phyloP scores from a whole-genome alignment of 1,140 invertebrate species.

The Caenorhabditis elegans region WBcel235 BX284605.5:5736501-5737000 shows the following conservation, averaged over 20 bases:
- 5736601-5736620: slow-evolving; percentile 5
- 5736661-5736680: background rate
- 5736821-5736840: no score
- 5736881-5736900: no score
- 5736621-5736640: background rate
- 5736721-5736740: background rate
- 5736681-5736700: background rate
- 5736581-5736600: slow-evolving; percentile 4
- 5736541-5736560: background rate
- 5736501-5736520: background rate
- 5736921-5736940: no score
- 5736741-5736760: background rate
- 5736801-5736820: no score
- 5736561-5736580: background rate
- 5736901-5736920: no score
- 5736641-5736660: background rate
- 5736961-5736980: no score
- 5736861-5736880: no score
- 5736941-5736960: no score
- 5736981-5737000: no score
- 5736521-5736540: background rate
- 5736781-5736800: no score
- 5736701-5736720: background rate
- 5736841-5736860: no score
- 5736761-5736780: no score